Evolutionary conservation across 2,113 vertebrate genomes (phyloP).

Genomic region (Neoarius graeffei): DNA sequence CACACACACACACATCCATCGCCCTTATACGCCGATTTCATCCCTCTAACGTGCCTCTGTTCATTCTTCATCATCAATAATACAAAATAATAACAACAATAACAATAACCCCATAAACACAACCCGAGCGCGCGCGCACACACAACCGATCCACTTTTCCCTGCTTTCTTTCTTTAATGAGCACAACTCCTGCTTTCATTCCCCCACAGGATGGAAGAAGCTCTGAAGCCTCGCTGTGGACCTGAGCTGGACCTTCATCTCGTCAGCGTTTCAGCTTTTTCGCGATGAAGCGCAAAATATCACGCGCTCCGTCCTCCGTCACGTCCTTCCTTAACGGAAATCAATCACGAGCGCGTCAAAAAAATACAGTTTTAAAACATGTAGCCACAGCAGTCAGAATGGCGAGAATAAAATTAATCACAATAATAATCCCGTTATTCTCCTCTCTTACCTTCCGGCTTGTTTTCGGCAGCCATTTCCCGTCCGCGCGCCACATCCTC

Average conservation of each 20-base stretch:
- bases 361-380: background rate
- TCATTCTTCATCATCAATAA: background rate
- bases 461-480: conserved; percentile 99
- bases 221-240: conserved; percentile 14
- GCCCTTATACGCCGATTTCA: background rate
- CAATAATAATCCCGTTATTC: conserved; percentile 64
- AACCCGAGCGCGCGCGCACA: background rate
- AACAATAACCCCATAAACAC: background rate
- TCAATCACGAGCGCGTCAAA: conserved; percentile 17
- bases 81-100: background rate
- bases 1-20: conserved; percentile 5
- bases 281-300: conserved; percentile 42
- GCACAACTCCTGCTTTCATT: conserved; percentile 54
- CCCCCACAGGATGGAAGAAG: conserved; percentile 56
- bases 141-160: background rate
- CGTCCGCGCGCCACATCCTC: conserved; percentile 98
- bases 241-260: conserved; percentile 55
- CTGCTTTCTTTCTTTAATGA: background rate
- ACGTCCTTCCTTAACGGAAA: conserved; percentile 5
- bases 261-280: conserved; percentile 63
- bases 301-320: conserved; percentile 33
- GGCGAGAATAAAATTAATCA: conserved; percentile 3
- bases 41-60: background rate
- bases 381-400: too few species aligned
- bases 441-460: conserved; percentile 93